Percentiles rank a stretch among this genome's conserved stretches.
Evolutionary conservation across 2,888 invertebrate genomes (phyloP).

Genomic region (Leptopilina syphax): DNA sequence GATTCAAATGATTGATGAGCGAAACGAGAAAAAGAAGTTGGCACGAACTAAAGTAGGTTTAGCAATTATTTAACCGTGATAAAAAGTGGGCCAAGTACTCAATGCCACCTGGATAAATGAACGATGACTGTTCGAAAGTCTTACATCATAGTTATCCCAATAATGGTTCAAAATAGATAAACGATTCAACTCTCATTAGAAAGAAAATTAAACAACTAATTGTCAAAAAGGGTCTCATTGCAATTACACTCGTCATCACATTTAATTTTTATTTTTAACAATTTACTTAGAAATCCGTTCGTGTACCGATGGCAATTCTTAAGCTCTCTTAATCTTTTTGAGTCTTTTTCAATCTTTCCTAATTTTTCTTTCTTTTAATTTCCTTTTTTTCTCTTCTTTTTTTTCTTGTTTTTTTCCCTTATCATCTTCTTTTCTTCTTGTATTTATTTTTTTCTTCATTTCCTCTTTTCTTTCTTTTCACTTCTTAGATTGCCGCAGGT

Average conservation of each 20-base stretch:
- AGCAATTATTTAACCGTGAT: slow-evolving; percentile 64
- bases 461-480: too few relatives aligned
- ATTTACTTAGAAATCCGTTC: neutral
- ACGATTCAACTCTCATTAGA: slow-evolving; percentile 33
- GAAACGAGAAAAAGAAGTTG: slow-evolving; percentile 53
- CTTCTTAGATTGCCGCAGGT: too few relatives aligned
- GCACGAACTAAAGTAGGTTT: slow-evolving; percentile 60
- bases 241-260: neutral
- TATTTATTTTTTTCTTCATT: too few relatives aligned
- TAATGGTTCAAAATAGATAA: slow-evolving; percentile 56
- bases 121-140: slow-evolving; percentile 65
- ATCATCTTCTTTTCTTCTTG: too few relatives aligned
- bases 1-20: slow-evolving; percentile 38
- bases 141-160: slow-evolving; percentile 42
- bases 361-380: too few relatives aligned
- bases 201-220: neutral
- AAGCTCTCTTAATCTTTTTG: too few relatives aligned
- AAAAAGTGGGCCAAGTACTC: slow-evolving; percentile 75
- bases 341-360: too few relatives aligned
- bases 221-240: slow-evolving; percentile 14
- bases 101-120: slow-evolving; percentile 62
- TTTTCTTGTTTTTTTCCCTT: too few relatives aligned
- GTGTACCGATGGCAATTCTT: too few relatives aligned
- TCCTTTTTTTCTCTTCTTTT: too few relatives aligned
- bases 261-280: slow-evolving; percentile 2